Evolutionary conservation across 2,113 vertebrate genomes (phyloP).

Genomic region (Takifugu flavidus): DNA sequence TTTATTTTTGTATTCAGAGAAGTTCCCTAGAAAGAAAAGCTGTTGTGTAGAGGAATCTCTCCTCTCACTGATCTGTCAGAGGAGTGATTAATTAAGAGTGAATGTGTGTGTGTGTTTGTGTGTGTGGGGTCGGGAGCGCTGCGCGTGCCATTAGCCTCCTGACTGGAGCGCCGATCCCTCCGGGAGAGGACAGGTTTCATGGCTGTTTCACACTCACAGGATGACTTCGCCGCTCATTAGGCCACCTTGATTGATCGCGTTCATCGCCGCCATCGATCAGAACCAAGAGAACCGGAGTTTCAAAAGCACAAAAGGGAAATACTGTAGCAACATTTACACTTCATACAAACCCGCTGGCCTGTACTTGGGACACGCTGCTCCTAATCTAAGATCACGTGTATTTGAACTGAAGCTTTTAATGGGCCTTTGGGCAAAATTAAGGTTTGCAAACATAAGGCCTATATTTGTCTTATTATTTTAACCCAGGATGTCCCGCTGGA

Average conservation of each 20-base stretch:
- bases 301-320: neutral
- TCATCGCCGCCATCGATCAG: conserved; percentile 66
- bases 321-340: neutral
- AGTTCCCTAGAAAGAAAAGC: conserved; percentile 5
- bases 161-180: conserved; percentile 49
- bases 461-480: neutral
- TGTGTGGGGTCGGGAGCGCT: conserved; percentile 3
- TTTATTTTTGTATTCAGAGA: too few species aligned
- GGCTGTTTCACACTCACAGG: conserved; percentile 33
- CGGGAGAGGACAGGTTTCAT: conserved; percentile 41
- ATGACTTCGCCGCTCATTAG: conserved; percentile 33
- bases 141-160: conserved; percentile 59
- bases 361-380: neutral
- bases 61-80: conserved; percentile 21
- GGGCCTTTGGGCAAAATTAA: neutral
- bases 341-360: neutral
- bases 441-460: neutral
- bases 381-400: too few species aligned
- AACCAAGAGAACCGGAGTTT: conserved; percentile 13
- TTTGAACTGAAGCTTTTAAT: neutral
- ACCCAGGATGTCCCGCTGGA: neutral
- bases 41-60: conserved; percentile 26
- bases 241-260: conserved; percentile 43
- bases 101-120: neutral
- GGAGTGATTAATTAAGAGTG: conserved; percentile 46